Base-by-base conservation (phyloP, 2,888 invertebrate species). In the Agrotis segetum region DNA sequence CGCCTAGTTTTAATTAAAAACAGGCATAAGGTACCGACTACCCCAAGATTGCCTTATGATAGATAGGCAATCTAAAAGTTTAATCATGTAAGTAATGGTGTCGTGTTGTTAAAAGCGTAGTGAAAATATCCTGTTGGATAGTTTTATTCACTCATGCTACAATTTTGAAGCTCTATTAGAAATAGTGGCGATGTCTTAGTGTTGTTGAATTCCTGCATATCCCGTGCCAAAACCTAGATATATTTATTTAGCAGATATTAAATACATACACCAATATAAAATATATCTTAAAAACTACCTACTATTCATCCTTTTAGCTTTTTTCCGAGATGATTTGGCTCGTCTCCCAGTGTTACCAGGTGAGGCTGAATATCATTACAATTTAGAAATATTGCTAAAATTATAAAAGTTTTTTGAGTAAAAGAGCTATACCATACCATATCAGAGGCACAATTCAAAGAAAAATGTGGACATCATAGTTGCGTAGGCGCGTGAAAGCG, bases 251-350 rank as follows among this genome's bases (percentile, higher is more conserved):
- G 46, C 40, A 7, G 2, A 47, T 9, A 29, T 76, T 46, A 40
- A 52, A 46, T 24, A 29, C 21, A 71, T 50, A 70, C 61, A 77
- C 60, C 49, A 79, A 52, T 49, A 44, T 46, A 13, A 59, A 64
- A 74, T 29, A 74, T 66, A 58, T 59, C 14, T 47, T 24, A n/a
- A 79, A 80, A 65, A 29, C 79, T 56, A 79, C 79, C 62, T 79
- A 79, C 79, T 49, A 17, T 62, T 72, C 40, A 66, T 82, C 82
- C 74, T 67, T 55, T 40, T 78, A 78, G 79, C 59, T 19, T 72
- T 67, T 78, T 68, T 82, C 65, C 79, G 67, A 47, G 67, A 62
- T 49, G 47, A 14, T 66, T 62, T 14, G 49, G 44, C 64, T 73
- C 79, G 73, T 72, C 82, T 68, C 6, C 65, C 55, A 60, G 47